These are phyloP conservation scores for Plodia interpunctella DNA, from an alignment of 1,140 invertebrate genomes.

Conservation along the genomic window DNA sequence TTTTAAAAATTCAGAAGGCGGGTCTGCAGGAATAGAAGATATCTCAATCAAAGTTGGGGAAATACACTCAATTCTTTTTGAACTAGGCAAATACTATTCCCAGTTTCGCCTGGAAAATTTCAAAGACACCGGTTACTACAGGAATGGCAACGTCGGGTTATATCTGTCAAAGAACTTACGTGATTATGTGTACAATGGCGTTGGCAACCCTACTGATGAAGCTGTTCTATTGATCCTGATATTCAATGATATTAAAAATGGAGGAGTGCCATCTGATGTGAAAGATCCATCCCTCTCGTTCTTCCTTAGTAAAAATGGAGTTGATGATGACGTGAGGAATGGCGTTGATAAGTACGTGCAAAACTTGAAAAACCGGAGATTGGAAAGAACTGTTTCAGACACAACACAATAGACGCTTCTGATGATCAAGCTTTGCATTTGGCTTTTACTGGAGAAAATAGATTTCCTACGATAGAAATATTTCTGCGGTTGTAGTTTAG, in stretches of 20 bases:
- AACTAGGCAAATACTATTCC: conserved; percentile 10
- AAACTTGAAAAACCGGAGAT: background rate
- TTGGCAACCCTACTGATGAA: conserved; percentile 21
- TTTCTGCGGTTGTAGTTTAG: too few species aligned
- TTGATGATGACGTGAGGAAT: conserved; percentile 1
- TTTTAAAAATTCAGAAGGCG: background rate
- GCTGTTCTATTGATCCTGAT: conserved; percentile 23
- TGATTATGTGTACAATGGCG: conserved; percentile 22
- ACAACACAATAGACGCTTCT: background rate
- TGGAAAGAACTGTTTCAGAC: background rate
- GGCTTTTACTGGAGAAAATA: too few species aligned
- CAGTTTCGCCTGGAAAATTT: conserved; percentile 18
- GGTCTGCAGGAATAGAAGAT: conserved; percentile 8
- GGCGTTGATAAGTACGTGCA: background rate
- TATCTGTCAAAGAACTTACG: conserved; percentile 32
- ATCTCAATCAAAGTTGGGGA: conserved; percentile 19
- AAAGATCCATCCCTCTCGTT: conserved; percentile 13
- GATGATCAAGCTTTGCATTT: background rate
- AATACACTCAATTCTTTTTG: conserved; percentile 10
- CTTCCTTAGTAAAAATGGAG: conserved; percentile 10
- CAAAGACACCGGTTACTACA: conserved; percentile 19
- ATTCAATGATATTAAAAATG: conserved; percentile 7
- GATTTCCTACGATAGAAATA: too few species aligned
- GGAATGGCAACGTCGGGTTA: conserved; percentile 19
- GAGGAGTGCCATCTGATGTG: background rate